Percentiles rank a stretch among this genome's conserved stretches.
Evolutionary conservation across 2,888 invertebrate genomes (phyloP).

Genomic region (Lagria hirta): DNA sequence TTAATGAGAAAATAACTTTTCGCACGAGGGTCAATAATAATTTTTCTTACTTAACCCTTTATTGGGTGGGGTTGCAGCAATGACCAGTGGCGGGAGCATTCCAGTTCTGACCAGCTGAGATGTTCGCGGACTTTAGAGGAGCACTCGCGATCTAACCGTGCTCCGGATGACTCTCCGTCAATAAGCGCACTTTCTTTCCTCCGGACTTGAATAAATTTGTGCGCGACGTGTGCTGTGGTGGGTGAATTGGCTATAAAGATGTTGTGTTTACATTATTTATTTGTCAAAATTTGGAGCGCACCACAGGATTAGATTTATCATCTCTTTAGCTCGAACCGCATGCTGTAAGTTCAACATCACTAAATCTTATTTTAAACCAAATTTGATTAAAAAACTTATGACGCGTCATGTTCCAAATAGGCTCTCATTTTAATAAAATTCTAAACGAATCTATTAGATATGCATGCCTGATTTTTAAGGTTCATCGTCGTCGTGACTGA

Average conservation of each 20-base stretch:
- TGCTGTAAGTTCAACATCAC: neutral
- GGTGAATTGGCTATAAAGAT: constrained; percentile 1
- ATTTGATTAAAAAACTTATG: constrained; percentile 1
- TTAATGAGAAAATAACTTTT: neutral
- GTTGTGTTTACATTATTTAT: neutral
- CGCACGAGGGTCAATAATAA: neutral
- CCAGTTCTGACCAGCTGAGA: constrained; percentile 34
- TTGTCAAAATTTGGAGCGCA: neutral
- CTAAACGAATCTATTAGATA: no score
- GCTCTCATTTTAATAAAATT: no score
- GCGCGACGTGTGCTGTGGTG: constrained; percentile 2
- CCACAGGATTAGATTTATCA: no score
- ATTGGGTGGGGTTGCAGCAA: constrained; percentile 18
- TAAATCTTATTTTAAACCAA: neutral
- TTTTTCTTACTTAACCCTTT: constrained; percentile 12
- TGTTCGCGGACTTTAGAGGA: constrained; percentile 35
- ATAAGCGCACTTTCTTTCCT: no score
- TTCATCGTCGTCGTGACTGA: constrained; percentile 1
- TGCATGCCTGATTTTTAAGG: constrained; percentile 6
- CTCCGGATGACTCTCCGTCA: constrained; percentile 41
- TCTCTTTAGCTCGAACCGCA: neutral
- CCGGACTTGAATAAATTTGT: no score
- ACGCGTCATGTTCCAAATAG: no score
- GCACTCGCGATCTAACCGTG: constrained; percentile 45
- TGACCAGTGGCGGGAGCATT: constrained; percentile 28